A percentile compares a stretch with the other conserved stretches of the same genome.
Evolutionary conservation across 2,888 invertebrate species (phyloP).

Genomic region (Patella depressa): DNA sequence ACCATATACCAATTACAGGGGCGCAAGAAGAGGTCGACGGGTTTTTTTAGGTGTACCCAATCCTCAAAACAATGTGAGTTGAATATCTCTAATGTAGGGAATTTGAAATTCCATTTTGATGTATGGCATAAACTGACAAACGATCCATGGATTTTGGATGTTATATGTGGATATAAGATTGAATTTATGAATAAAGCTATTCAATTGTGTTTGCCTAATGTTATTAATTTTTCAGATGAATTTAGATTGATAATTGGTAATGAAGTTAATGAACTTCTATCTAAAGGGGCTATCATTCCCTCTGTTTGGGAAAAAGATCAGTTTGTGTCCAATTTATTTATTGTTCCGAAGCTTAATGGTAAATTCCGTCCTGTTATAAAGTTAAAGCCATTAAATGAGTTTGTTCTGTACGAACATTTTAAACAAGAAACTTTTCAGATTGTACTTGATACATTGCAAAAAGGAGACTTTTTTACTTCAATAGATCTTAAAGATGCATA

Average conservation of each 20-base stretch:
- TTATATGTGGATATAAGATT: background rate
- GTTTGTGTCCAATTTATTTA: background rate
- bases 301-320: background rate
- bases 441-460: background rate
- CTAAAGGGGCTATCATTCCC: background rate
- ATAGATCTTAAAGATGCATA: background rate
- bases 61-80: background rate
- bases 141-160: constrained; percentile 6
- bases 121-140: background rate
- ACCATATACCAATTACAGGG: background rate
- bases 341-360: constrained; percentile 3
- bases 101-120: background rate
- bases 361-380: background rate
- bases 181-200: background rate
- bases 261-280: background rate
- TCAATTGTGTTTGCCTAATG: background rate
- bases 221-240: background rate
- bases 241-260: background rate
- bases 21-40: background rate
- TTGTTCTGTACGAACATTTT: constrained; percentile 1
- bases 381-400: background rate
- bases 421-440: background rate
- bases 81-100: background rate
- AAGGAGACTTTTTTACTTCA: background rate
- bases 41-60: background rate